Evolutionary conservation across 2,797 vertebrate genomes (phyloP).

Genomic region (Acanthurus leucopareius): DNA sequence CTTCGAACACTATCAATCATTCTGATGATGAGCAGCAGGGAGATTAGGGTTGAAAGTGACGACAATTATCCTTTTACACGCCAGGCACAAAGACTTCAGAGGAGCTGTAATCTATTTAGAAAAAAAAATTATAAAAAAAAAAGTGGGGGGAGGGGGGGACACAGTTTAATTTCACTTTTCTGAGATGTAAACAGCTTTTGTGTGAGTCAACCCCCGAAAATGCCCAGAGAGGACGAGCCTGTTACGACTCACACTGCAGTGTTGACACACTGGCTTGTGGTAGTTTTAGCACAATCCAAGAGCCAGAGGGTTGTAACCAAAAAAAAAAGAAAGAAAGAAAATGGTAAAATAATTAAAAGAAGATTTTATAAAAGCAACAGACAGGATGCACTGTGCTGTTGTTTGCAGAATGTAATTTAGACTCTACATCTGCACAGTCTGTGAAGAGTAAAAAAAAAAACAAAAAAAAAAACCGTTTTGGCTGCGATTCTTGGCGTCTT

Average conservation of each 20-base stretch:
- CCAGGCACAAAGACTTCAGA: conserved; percentile 49
- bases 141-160: background rate
- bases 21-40: conserved; percentile 26
- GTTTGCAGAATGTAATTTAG: conserved; percentile 37
- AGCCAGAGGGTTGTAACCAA: conserved; percentile 44
- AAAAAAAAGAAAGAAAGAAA: background rate
- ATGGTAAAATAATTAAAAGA: conserved; percentile 61
- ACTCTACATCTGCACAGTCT: conserved; percentile 41
- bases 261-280: conserved; percentile 29
- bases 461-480: background rate
- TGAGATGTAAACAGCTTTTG: conserved; percentile 58
- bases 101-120: conserved; percentile 63
- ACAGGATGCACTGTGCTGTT: conserved; percentile 19
- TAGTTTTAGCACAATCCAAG: conserved; percentile 57
- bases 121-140: conserved; percentile 13
- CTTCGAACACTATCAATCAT: conserved; percentile 31
- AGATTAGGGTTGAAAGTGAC: conserved; percentile 31
- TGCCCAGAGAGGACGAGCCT: conserved; percentile 23
- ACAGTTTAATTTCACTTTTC: conserved; percentile 58
- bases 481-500: background rate
- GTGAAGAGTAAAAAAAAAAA: background rate
- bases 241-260: conserved; percentile 6
- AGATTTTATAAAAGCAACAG: conserved; percentile 46
- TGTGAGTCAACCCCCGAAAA: conserved; percentile 52
- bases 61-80: conserved; percentile 43